Evolutionary conservation across 2,797 vertebrate species (phyloP).

Genomic region (Arrhamphus sclerolepis): DNA sequence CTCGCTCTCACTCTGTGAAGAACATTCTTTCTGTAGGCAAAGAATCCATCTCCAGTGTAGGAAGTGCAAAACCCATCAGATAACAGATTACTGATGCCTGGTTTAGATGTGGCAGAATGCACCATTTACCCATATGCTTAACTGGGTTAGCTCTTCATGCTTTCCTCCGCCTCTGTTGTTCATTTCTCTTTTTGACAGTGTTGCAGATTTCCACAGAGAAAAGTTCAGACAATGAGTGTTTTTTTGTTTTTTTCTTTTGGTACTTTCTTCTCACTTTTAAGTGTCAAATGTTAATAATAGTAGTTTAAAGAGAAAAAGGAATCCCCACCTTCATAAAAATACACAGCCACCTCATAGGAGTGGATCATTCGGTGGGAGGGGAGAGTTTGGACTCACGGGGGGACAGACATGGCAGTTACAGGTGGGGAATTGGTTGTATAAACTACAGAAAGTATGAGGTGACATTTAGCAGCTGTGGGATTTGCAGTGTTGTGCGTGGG

Average conservation of each 20-base stretch:
- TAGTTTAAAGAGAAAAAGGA: constrained; percentile 25
- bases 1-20: background rate
- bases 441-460: constrained; percentile 58
- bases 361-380: constrained; percentile 53
- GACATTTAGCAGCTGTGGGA: constrained; percentile 73
- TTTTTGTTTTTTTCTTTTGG: constrained; percentile 42
- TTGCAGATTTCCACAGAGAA: constrained; percentile 38
- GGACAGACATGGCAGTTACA: constrained; percentile 31
- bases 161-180: constrained; percentile 25
- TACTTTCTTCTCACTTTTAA: too few species aligned
- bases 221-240: constrained; percentile 41
- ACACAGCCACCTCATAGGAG: constrained; percentile 23
- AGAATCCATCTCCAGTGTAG: constrained; percentile 48
- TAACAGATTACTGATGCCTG: constrained; percentile 26
- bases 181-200: constrained; percentile 29
- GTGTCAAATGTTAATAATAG: constrained; percentile 35
- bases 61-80: constrained; percentile 38
- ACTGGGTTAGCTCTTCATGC: constrained; percentile 39
- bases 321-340: constrained; percentile 20
- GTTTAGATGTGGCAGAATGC: constrained; percentile 38
- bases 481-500: constrained; percentile 53
- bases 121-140: constrained; percentile 40
- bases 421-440: constrained; percentile 51
- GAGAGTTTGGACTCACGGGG: constrained; percentile 53
- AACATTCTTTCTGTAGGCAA: constrained; percentile 3